These are phyloP conservation scores for Phrynosoma blainvillii DNA, from an alignment of 2,113 vertebrate genomes.

Conservation along the genomic window DNA sequence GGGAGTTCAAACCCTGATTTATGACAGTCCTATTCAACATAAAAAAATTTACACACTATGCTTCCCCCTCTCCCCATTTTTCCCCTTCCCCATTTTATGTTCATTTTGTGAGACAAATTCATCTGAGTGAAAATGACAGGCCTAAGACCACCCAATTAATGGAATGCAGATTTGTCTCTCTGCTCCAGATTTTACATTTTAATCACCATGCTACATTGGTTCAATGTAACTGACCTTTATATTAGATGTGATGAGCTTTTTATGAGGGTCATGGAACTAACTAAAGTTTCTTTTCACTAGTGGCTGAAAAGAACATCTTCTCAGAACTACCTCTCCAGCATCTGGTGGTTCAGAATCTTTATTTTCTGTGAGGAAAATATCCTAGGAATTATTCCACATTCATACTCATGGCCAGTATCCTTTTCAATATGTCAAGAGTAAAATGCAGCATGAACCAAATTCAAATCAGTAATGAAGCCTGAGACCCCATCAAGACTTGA, in stretches of 20 bases:
- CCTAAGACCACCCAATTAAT: too few species aligned
- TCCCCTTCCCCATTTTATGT: too few species aligned
- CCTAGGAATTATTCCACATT: background rate
- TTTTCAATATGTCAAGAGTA: fast-evolving
- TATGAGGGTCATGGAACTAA: slow-evolving; percentile 5
- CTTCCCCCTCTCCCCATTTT: too few species aligned
- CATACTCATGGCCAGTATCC: fast-evolving
- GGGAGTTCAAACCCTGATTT: too few species aligned
- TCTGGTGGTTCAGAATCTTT: slow-evolving; percentile 4
- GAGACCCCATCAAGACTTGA: fast-evolving
- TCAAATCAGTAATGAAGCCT: background rate
- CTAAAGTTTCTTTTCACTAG: fast-evolving
- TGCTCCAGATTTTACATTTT: too few species aligned
- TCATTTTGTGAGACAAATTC: too few species aligned
- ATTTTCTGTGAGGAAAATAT: background rate
- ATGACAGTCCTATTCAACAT: too few species aligned
- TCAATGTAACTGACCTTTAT: background rate
- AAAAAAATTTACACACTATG: too few species aligned
- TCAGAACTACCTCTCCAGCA: background rate
- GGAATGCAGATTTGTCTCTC: too few species aligned
- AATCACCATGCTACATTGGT: too few species aligned
- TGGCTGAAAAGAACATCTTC: background rate
- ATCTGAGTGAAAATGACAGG: too few species aligned
- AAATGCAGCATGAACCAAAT: background rate
- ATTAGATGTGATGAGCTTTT: slow-evolving; percentile 1